A percentile compares a stretch with the other conserved stretches of the same genome.
Conservation (phyloP, 2,113 vertebrate species). For the Dipodomys merriami region DNA sequence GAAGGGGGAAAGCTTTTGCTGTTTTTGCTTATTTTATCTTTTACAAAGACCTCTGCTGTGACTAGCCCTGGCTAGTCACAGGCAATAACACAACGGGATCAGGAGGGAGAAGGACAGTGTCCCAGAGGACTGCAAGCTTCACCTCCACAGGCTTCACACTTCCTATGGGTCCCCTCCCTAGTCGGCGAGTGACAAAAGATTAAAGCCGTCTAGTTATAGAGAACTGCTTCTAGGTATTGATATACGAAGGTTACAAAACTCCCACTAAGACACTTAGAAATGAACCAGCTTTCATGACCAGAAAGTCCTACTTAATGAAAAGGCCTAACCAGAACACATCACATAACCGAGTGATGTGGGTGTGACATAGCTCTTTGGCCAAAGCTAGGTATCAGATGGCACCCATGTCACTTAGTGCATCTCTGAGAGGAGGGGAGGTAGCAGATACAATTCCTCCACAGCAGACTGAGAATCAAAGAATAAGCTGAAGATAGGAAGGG, state of each 20-base stretch:
- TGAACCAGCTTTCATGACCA: neutral
- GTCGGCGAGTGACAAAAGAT: neutral
- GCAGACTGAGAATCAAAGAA: slow-evolving; percentile 10
- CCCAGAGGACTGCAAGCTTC: neutral
- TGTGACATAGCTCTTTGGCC: neutral
- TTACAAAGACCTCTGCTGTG: slow-evolving; percentile 25
- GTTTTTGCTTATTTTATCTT: slow-evolving; percentile 35
- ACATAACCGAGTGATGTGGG: too few relatives aligned
- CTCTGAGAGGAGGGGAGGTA: neutral
- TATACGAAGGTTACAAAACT: neutral
- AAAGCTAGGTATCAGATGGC: neutral
- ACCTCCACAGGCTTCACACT: neutral
- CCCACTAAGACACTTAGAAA: neutral
- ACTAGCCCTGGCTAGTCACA: slow-evolving; percentile 23
- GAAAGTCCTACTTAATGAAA: neutral
- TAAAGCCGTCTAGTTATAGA: neutral
- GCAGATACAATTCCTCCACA: neutral
- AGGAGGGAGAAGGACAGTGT: neutral
- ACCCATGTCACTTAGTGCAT: neutral
- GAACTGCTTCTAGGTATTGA: neutral
- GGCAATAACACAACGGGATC: neutral
- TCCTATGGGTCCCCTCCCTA: neutral
- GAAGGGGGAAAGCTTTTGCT: slow-evolving; percentile 12
- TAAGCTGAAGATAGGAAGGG: too few relatives aligned
- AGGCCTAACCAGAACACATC: neutral